Conservation (phyloP, 2,888 invertebrate genomes). For the Sphecodes monilicornis region DNA sequence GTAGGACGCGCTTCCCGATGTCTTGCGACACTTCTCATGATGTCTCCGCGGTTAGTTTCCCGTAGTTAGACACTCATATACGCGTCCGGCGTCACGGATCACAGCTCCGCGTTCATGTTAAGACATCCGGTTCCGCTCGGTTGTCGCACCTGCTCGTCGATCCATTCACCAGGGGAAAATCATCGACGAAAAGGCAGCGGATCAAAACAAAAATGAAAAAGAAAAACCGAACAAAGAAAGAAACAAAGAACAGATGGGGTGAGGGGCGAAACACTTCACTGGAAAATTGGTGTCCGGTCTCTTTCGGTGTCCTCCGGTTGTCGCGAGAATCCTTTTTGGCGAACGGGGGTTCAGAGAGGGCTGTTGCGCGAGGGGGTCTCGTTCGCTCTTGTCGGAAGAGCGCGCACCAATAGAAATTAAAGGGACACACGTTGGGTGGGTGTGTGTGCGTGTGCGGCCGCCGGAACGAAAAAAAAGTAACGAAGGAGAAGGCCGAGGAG, state of each 20-base stretch:
- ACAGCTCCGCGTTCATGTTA: conserved; percentile 71
- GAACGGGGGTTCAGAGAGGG: neutral
- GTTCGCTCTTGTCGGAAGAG: neutral
- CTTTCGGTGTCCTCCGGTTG: neutral
- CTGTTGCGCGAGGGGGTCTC: neutral
- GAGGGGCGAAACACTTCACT: conserved; percentile 37
- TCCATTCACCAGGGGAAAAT: conserved; percentile 48
- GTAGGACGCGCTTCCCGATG: conserved; percentile 74
- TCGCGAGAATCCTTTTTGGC: neutral
- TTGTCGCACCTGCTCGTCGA: conserved; percentile 34
- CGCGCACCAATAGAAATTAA: conserved; percentile 4
- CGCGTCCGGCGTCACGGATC: conserved; percentile 62
- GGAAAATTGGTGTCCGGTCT: neutral
- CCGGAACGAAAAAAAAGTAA: neutral
- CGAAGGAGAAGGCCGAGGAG: neutral
- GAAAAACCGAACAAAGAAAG: neutral
- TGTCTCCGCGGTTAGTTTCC: conserved; percentile 54
- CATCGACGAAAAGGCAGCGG: neutral
- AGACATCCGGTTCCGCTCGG: conserved; percentile 61
- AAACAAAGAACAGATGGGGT: neutral
- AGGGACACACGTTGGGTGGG: conserved; percentile 1
- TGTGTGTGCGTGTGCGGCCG: neutral
- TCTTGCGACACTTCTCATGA: conserved; percentile 76
- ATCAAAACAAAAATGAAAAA: neutral
- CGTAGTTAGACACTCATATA: conserved; percentile 56